Percentiles rank a stretch among this genome's conserved stretches.
Conservation (phyloP, 2,888 invertebrate species). For the Sarcophaga rosellei region DNA sequence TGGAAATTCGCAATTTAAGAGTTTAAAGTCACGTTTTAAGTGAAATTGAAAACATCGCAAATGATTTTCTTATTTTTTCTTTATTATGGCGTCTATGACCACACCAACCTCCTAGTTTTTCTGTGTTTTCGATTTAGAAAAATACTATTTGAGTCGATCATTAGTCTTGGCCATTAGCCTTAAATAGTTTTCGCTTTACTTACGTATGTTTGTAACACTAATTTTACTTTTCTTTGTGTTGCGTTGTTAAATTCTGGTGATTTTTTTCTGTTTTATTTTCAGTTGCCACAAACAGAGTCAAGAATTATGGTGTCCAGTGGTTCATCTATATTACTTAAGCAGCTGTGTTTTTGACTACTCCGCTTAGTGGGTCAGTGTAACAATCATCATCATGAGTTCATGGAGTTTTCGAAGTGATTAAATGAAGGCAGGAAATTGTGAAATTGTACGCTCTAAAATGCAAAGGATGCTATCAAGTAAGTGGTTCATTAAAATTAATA, state of each 20-base stretch:
- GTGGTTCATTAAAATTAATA: neutral
- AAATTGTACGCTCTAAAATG: slow-evolving; percentile 21
- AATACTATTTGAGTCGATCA: slow-evolving; percentile 38
- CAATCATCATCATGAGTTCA: slow-evolving; percentile 40
- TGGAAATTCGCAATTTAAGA: neutral
- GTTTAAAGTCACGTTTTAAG: slow-evolving; percentile 53
- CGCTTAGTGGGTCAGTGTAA: slow-evolving; percentile 46
- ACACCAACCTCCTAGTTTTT: slow-evolving; percentile 7
- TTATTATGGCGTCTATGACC: neutral
- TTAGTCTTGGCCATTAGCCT: slow-evolving; percentile 34
- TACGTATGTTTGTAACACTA: neutral
- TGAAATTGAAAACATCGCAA: slow-evolving; percentile 53
- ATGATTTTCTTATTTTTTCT: neutral
- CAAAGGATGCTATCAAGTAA: slow-evolving; percentile 27
- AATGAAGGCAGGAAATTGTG: slow-evolving; percentile 33
- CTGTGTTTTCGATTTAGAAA: neutral
- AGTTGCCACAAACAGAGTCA: neutral
- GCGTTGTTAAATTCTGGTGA: neutral
- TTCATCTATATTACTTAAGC: neutral
- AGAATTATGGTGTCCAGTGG: neutral
- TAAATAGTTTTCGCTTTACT: slow-evolving; percentile 28
- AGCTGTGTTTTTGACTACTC: neutral
- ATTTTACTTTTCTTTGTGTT: slow-evolving; percentile 1
- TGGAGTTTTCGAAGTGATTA: slow-evolving; percentile 19
- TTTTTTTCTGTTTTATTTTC: neutral